phyloP scores from a whole-genome alignment of 2,888 invertebrate genomes.

The Cheilosia variabilis region DNA sequence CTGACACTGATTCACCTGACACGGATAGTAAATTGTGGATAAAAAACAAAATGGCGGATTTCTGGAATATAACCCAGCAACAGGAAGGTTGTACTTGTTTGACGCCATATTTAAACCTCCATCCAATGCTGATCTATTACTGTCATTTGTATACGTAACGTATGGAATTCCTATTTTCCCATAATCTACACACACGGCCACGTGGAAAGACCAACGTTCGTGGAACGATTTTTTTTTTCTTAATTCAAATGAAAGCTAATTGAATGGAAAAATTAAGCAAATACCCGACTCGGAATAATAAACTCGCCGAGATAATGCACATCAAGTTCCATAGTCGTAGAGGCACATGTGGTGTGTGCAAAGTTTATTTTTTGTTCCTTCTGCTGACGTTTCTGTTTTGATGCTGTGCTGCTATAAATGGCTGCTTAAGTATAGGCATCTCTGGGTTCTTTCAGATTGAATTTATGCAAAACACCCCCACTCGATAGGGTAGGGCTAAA shows the following conservation, averaged over 20 bases:
- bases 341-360: constrained; percentile 23
- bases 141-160: too few relatives aligned
- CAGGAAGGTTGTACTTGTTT: too few relatives aligned
- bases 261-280: constrained; percentile 68
- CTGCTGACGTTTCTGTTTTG: constrained; percentile 18
- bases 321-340: constrained; percentile 10
- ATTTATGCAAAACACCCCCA: constrained; percentile 52
- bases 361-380: constrained; percentile 53
- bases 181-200: neutral
- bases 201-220: constrained; percentile 17
- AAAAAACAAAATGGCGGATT: too few relatives aligned
- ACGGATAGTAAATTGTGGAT: too few relatives aligned
- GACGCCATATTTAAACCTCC: too few relatives aligned
- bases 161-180: neutral
- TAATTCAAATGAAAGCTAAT: constrained; percentile 66
- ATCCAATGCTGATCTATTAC: too few relatives aligned
- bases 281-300: constrained; percentile 61
- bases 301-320: constrained; percentile 45
- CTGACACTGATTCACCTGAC: too few relatives aligned
- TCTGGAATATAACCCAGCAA: too few relatives aligned
- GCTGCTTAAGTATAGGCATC: constrained; percentile 25
- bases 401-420: constrained; percentile 6
- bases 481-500: constrained; percentile 9
- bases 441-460: constrained; percentile 36
- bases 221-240: neutral